Conservation (phyloP, 2,888 invertebrate genomes). For the Epistrophella euchroma region DNA sequence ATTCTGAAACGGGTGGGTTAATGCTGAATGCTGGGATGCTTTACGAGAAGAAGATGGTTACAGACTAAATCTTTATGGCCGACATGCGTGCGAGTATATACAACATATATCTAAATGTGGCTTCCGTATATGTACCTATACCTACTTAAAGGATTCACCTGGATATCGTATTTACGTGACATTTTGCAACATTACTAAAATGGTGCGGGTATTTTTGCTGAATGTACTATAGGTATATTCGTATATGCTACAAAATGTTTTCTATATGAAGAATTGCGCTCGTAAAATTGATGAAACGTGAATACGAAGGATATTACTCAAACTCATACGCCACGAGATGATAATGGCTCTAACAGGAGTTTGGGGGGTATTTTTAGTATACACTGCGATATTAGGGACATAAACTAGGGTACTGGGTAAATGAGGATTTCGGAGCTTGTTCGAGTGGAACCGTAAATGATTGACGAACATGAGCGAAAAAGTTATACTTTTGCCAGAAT, state of each 20-base stretch:
- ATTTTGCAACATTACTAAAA: slow-evolving; percentile 63
- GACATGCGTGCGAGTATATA: slow-evolving; percentile 55
- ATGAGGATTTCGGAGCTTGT: slow-evolving; percentile 47
- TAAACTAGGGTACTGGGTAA: slow-evolving; percentile 68
- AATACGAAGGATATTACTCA: slow-evolving; percentile 73
- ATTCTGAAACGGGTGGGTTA: slow-evolving; percentile 27
- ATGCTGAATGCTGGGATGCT: slow-evolving; percentile 33
- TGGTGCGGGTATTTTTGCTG: slow-evolving; percentile 43
- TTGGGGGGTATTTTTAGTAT: slow-evolving; percentile 49
- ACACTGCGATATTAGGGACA: slow-evolving; percentile 53
- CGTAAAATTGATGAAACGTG: slow-evolving; percentile 76
- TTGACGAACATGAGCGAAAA: slow-evolving; percentile 55
- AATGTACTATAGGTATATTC: no score
- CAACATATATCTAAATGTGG: neutral
- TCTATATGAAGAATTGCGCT: slow-evolving; percentile 68
- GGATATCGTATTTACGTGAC: slow-evolving; percentile 76
- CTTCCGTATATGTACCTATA: neutral
- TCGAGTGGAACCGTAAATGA: slow-evolving; percentile 64
- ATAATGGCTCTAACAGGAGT: slow-evolving; percentile 55
- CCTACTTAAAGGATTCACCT: slow-evolving; percentile 63
- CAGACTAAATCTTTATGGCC: slow-evolving; percentile 62
- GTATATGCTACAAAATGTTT: slow-evolving; percentile 65
- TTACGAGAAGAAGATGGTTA: slow-evolving; percentile 67
- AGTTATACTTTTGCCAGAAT: slow-evolving; percentile 4
- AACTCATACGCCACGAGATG: slow-evolving; percentile 60